phyloP scores from a whole-genome alignment of 2,797 vertebrate species.

The Coregonus ussuriensis region DNA sequence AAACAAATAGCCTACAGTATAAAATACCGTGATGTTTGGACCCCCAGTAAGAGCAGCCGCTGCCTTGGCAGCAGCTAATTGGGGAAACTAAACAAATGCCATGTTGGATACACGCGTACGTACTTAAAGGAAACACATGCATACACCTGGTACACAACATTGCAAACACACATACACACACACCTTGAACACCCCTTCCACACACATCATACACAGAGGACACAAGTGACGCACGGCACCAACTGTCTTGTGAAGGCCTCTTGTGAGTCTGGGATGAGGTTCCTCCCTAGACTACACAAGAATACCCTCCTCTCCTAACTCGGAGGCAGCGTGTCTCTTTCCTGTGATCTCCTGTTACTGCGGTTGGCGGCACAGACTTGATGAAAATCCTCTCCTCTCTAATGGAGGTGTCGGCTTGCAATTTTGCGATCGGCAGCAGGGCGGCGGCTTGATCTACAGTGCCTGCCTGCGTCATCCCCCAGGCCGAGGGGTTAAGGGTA shows the following conservation, averaged over 20 bases:
- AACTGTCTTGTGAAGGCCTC: not conserved
- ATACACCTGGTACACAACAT: too few relatives aligned
- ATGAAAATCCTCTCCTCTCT: slow-evolving; percentile 69
- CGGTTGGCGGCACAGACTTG: slow-evolving; percentile 67
- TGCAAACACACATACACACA: not conserved
- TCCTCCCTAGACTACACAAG: slow-evolving; percentile 54
- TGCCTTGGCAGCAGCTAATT: too few relatives aligned
- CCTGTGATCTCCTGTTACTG: slow-evolving; percentile 68
- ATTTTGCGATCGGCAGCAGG: slow-evolving; percentile 71
- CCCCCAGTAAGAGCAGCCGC: too few relatives aligned
- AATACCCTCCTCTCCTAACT: slow-evolving; percentile 61
- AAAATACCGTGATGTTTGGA: too few relatives aligned
- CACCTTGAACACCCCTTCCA: not conserved
- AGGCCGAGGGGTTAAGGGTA: slow-evolving; percentile 57
- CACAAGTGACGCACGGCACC: not conserved
- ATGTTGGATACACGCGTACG: too few relatives aligned
- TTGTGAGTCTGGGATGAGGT: not conserved
- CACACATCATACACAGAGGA: slow-evolving; percentile 3
- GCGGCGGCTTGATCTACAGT: slow-evolving; percentile 70
- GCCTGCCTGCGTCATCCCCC: slow-evolving; percentile 47
- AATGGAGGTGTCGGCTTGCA: slow-evolving; percentile 77
- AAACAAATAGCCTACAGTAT: too few relatives aligned
- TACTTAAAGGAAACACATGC: too few relatives aligned
- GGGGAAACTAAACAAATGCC: too few relatives aligned
- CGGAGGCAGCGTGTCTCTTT: slow-evolving; percentile 71